Conservation (phyloP, 2,113 vertebrate genomes). For the Mellivora capensis region DNA sequence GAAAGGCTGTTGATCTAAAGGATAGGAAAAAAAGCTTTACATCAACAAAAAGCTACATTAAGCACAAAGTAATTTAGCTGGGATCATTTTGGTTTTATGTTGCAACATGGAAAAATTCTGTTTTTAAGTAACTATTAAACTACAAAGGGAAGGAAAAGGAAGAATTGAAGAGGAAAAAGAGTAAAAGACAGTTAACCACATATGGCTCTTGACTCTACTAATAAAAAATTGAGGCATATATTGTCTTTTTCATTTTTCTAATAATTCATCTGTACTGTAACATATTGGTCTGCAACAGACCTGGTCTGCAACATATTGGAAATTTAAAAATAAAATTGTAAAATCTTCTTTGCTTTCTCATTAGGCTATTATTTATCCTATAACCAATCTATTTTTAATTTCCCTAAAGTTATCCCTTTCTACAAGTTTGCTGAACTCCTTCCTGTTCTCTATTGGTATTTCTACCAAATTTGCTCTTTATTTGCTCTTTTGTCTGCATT, state of each 20-base stretch:
- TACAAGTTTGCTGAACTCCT: not conserved
- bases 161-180: not conserved
- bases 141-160: not conserved
- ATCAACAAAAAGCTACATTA: not conserved
- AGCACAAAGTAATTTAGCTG: not conserved
- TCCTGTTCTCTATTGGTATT: not conserved
- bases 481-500: not conserved
- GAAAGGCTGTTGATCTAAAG: not conserved
- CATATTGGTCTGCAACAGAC: not conserved
- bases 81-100: not conserved
- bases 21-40: not conserved
- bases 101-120: not conserved
- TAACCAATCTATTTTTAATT: not conserved
- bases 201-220: not conserved
- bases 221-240: not conserved
- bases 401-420: not conserved
- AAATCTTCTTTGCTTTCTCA: not conserved
- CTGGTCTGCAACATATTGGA: not conserved
- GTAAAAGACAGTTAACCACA: not conserved
- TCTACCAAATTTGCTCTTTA: not conserved
- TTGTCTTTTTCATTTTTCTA: not conserved
- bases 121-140: slow-evolving; percentile 9
- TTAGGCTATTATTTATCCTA: not conserved
- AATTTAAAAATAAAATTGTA: not conserved
- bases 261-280: not conserved